phyloP scores from a whole-genome alignment of 92 coral and sea anemone genomes.

The Zoanthus sansibaricus region DNA sequence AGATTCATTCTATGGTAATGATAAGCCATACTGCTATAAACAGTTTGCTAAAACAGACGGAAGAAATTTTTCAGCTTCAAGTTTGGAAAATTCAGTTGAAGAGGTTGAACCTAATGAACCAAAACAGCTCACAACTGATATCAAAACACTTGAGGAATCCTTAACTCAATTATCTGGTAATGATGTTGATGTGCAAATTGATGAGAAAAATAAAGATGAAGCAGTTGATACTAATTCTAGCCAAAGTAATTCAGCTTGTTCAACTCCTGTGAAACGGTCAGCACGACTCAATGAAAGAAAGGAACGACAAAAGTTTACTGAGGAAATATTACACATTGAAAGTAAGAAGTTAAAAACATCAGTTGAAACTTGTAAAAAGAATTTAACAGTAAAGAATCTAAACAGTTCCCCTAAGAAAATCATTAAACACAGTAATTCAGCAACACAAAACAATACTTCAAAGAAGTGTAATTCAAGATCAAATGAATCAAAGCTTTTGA shows the following conservation, averaged over 20 bases:
- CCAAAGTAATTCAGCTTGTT: conserved; percentile 24
- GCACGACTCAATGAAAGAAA: conserved; percentile 81
- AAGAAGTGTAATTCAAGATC: background rate
- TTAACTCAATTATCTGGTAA: background rate
- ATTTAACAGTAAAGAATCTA: background rate
- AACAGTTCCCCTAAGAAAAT: background rate
- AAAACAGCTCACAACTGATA: background rate
- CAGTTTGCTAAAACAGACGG: background rate
- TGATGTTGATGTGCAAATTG: background rate
- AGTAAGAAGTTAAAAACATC: conserved; percentile 51
- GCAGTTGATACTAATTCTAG: background rate
- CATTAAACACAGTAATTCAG: background rate
- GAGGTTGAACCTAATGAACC: background rate
- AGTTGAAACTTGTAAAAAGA: conserved; percentile 23
- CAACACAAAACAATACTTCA: conserved; percentile 30
- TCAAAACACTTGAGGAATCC: background rate
- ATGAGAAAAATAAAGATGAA: background rate
- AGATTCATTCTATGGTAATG: background rate
- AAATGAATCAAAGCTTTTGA: background rate
- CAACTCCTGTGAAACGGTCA: conserved; percentile 73
- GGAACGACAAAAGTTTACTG: conserved; percentile 37
- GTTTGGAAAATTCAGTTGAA: background rate
- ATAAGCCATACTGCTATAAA: background rate
- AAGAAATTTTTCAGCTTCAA: background rate
- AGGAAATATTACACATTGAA: conserved; percentile 19